Evolutionary conservation across 1,140 invertebrate species (phyloP), one percentile per base, ranked within the genome.

Genomic region (Scylla paramamosain): DNA sequence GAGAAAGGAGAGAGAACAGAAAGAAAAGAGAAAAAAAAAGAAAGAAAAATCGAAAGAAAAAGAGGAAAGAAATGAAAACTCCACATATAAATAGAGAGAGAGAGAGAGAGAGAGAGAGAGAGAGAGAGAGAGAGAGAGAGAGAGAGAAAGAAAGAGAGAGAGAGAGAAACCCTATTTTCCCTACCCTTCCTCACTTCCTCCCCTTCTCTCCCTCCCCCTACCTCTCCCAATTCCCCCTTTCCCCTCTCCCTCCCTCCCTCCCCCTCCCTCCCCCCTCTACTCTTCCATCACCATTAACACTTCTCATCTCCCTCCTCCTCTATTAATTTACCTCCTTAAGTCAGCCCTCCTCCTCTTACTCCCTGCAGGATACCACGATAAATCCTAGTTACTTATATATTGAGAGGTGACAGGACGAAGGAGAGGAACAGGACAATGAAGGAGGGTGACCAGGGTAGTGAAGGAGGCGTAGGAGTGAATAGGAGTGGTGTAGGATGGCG

Each of bases 101-200:
- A 39, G 39, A 39, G 39, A 39, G 39, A 39, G 39, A 39, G 39
- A 39, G 39, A 39, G 39, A 39, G 39, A 39, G 39, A 39, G 39
- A 39, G 39, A 39, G 39, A 39, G 39, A 39, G 39, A 39, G 39
- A 39, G 39, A 39, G 39, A 39, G 39, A 39, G 39, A 39, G 39
- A 39, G 39, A 39, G 39, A 39, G 39, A 39, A 6, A 39, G 39
- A 39, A 39, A 39, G 1, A 39, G 6, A 39, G 6, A 39, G 39
- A 39, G 39, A 39, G 39, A 39, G 39, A 39, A n/a, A n/a, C n/a
- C n/a, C n/a, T n/a, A n/a, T n/a, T n/a, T n/a, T n/a, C n/a, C n/a
- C n/a, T n/a, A n/a, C n/a, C n/a, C n/a, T n/a, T n/a, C n/a, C 91
- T 83, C 67, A 25, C 67, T n/a, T 32, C 16, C 91, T 77, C 91